These are phyloP conservation scores for Anoplophora glabripennis DNA, from an alignment of 1,140 invertebrate genomes.

Conservation along the genomic window DNA sequence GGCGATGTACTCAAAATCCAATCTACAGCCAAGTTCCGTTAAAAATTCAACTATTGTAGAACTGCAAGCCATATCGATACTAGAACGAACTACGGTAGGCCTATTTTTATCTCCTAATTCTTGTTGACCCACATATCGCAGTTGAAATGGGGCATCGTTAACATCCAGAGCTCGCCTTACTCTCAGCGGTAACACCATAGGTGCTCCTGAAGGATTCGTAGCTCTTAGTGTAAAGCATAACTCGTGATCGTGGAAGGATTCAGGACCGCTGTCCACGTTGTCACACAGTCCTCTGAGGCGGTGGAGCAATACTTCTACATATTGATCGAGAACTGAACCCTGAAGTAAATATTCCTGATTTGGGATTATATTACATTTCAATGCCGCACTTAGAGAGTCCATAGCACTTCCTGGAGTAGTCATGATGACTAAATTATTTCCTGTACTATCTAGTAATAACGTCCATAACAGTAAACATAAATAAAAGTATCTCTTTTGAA, in stretches of 20 bases:
- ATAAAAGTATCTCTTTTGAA: too few species aligned
- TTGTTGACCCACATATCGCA: constrained; percentile 86
- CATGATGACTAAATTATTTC: constrained; percentile 13
- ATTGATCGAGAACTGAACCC: constrained; percentile 87
- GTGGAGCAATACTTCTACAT: constrained; percentile 89
- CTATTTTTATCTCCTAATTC: constrained; percentile 85
- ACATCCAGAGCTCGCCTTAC: constrained; percentile 76
- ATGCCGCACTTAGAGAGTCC: constrained; percentile 71
- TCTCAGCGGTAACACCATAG: constrained; percentile 55
- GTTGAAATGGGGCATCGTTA: constrained; percentile 78
- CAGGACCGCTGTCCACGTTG: constrained; percentile 86
- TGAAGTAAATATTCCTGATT: constrained; percentile 90
- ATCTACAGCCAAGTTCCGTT: constrained; percentile 82
- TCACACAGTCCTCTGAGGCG: constrained; percentile 89
- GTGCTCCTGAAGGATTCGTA: constrained; percentile 47
- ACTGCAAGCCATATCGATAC: constrained; percentile 88
- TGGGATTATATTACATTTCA: constrained; percentile 81
- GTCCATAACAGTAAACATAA: too few species aligned
- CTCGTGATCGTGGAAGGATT: constrained; percentile 90
- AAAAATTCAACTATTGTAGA: constrained; percentile 89
- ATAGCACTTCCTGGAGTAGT: constrained; percentile 62
- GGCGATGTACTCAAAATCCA: constrained; percentile 92
- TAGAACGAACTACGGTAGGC: constrained; percentile 85
- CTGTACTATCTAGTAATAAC: too few species aligned
- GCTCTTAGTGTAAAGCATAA: constrained; percentile 76